Evolutionary conservation across 2,113 vertebrate species (phyloP), one percentile per base, ranked within the genome.

Genomic region (Alligator mississippiensis): DNA sequence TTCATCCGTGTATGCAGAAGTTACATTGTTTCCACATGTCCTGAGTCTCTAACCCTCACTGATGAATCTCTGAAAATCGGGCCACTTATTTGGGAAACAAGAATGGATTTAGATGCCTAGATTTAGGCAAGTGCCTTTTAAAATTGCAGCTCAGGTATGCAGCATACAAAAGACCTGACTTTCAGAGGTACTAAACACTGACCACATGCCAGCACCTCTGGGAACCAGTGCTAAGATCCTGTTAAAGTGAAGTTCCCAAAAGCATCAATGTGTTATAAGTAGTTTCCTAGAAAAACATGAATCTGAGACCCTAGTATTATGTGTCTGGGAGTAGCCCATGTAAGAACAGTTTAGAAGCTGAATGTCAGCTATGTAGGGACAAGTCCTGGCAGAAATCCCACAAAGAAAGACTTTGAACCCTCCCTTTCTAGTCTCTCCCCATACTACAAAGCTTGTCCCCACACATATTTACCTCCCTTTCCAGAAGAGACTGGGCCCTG

Each of bases 1-100:
- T 61, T 74, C 47, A 47, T 47, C 47, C 7, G 87, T 74, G 91
- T 82, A 91, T 90, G 75, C 77, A 92, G 80, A 70, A 93, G 47
- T 15, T 77, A 58, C 18, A 74, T 62, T 81, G 77, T 47, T 90
- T 90, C 84, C 90, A 94, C 88, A 72, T 89, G 72, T 62, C 87
- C 61, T 75, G 80, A 93, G 19, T 18, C 38, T 82, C 64, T 84
- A 92, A 92, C 9, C 85, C 9, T 13, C n/a, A 76, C 79, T 27
- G 62, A 75, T 2, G 60, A 93, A 88, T 11, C 2, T 83, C 28
- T 19, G 38, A 90, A 9, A 38, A 4, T 28, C n/a, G 60, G 54
- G 62, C 55, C 30, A 84, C 30, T 81, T 10, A 83, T 72, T 60
- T 22, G 13, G n/a, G 64, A 84, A 47, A 80, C 6, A 0, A 4